Base-by-base conservation (phyloP, 2,797 vertebrate genomes). In the Sebastes umbrosus region DNA sequence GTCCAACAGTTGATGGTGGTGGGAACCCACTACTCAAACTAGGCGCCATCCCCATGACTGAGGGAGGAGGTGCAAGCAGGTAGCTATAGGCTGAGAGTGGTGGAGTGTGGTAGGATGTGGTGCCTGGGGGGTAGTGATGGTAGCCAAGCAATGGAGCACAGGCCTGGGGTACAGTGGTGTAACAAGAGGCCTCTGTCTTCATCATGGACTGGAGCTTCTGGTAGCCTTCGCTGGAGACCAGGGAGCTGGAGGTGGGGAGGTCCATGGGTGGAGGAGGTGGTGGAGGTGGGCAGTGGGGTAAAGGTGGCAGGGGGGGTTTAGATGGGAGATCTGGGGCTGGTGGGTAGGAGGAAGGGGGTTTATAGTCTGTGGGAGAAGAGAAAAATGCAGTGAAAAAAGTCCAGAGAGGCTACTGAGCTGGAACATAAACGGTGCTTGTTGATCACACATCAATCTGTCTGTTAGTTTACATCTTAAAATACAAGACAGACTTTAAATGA, bases 161-260 rank as follows among this genome's bases (percentile, higher is more conserved):
- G 92, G 90, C 91, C 0, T 96, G 97, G 2, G 96, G 96, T 43
- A 97, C 82, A 70, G 93, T 79, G 3, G 96, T 93, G 0, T 98
- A 97, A n/a, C 97, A 93, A 46, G 97, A 96, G 22, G 93, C 96
- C 85, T 97, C 97, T 0, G 97, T 97, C 92, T 96, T 97, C 97
- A 98, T 98, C 96, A 97, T 96, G 31, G 97, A 97, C 93, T 98
- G 97, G 54, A 98, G 95, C 78, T 95, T 97, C 83, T 98, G 97
- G 89, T 95, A 98, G 36, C 97, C 97, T 82, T 98, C 97, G 1
- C 97, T 97, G 0, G 97, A 97, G 96, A 98, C 96, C 66, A 97
- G 97, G 1, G 97, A 98, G 93, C 96, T 97, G 79, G 96, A 96
- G 43, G 96, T 96, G 27, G 97, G 43, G 94, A 93, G 62, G 11